Evolutionary conservation across 2,113 vertebrate genomes (phyloP), one percentile per base, ranked within the genome.

Genomic region (Brachyhypopomus gauderio): DNA sequence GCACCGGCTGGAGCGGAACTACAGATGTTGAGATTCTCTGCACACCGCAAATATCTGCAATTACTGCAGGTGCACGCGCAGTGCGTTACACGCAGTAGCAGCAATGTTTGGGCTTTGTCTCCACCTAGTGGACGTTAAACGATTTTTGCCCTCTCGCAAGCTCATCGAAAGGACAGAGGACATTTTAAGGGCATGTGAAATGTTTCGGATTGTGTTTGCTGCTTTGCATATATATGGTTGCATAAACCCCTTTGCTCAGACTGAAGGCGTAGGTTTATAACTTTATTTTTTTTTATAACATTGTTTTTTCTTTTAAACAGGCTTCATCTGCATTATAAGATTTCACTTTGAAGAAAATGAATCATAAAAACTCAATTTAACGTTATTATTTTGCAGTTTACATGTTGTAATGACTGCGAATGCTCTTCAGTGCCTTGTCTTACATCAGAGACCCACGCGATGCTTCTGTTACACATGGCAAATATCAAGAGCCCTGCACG

Each of bases 81-180:
- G n/a, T 38, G 1, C 34, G 38, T 60, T 11, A 30, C 60, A 52
- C 6, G 7, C 5, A 5, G 22, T 12, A 14, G 38, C 23, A 36
- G 25, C 12, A 74, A 79, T 36, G 41, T 73, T n/a, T 55, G 60
- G 62, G n/a, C 72, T 86, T 58, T 88, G 84, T 59, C 81, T 22
- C 85, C 84, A 87, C 71, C 85, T 86, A 84, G 80, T 85, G 87
- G 82, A n/a, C 1, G 16, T 30, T 5, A 23, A 38, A 14, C 22
- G 23, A 19, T 62, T 22, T 67, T 41, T 56, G 20, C n/a, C 30
- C 14, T 48, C n/a, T 17, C 20, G 48, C 25, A 45, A 74, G 36
- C 36, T 52, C 20, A 11, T 20, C 16, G 17, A n/a, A 25, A 6
- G 52, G 16, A 45, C 22, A 75, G 81, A 86, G 83, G 87, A 75